phyloP scores from a whole-genome alignment of 2,888 invertebrate genomes.

The Meghimatium bilineatum region DNA sequence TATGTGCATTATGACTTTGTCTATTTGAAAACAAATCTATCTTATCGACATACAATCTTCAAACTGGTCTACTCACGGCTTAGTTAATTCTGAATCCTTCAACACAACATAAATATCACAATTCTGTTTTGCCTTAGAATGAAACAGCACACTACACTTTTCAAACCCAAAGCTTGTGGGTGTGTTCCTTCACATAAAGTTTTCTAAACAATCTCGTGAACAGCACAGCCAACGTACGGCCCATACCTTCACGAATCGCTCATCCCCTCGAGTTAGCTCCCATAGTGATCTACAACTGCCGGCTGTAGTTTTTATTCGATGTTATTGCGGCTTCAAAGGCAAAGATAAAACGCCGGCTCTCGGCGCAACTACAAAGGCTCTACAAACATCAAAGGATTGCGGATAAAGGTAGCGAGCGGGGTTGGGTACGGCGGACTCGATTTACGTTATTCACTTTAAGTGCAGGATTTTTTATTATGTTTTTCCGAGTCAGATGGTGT shows the following conservation, averaged over 20 bases:
- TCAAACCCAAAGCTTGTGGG: background rate
- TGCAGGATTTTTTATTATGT: background rate
- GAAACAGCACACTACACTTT: background rate
- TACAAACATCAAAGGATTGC: conserved; percentile 30
- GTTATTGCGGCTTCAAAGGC: conserved; percentile 47
- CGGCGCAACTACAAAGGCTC: conserved; percentile 43
- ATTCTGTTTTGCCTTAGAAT: background rate
- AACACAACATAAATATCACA: background rate
- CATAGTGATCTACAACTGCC: conserved; percentile 31
- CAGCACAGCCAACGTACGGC: background rate
- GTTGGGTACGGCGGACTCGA: background rate
- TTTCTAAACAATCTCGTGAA: background rate
- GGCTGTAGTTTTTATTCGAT: conserved; percentile 20
- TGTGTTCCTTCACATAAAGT: background rate
- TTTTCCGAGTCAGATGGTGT: background rate
- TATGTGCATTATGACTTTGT: too few relatives aligned
- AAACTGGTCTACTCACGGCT: too few relatives aligned
- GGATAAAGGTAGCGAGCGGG: conserved; percentile 2
- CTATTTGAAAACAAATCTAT: too few relatives aligned
- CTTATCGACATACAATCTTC: too few relatives aligned
- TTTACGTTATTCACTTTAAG: conserved; percentile 26
- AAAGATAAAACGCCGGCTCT: conserved; percentile 42
- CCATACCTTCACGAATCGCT: background rate
- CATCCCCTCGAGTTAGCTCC: conserved; percentile 29
- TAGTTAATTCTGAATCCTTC: background rate